Evolutionary conservation across 2,888 invertebrate species (phyloP), one percentile per base, ranked within the genome.

Genomic region (Rhyacophila evoluta): DNA sequence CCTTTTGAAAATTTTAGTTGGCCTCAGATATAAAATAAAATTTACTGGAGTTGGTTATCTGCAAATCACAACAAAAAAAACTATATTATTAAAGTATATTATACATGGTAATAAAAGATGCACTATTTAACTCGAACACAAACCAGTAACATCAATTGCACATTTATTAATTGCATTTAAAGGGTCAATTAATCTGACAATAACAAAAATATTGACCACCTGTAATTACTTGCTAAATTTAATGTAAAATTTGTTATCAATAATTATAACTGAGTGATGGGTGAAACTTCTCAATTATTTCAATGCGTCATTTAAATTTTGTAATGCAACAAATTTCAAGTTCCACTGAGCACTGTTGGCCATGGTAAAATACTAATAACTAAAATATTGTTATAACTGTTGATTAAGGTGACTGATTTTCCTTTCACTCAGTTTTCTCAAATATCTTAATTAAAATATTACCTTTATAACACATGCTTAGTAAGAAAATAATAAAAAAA

Each of bases 371-470:
- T 19, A 55, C 55, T 55, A 55, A 55, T 55, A 10, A 55, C 25
- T 25, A 2, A 19, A 55, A 25, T 6, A 12, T 6, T 33, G 6
- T 33, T 33, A 4, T 12, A 5, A 55, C 19, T 55, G 55, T 55
- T 55, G 55, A 55, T 55, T 55, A 55, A 55, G 55, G 55, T 55
- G 55, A 55, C 55, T 19, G 55, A 19, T 55, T 55, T 12, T 33
- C 6, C 29, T 33, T 4, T 33, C 4, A 33, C 29, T 6, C 6
- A 4, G 6, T 33, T 33, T 33, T 33, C 29, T 4, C 2, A 33
- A 33, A 4, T 33, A 4, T 33, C 4, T 2, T 33, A 33, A 33
- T n/a, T n/a, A n/a, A n/a, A n/a, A n/a, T n/a, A n/a, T n/a, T n/a
- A n/a, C n/a, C n/a, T n/a, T n/a, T n/a, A n/a, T n/a, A n/a, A n/a